Evolutionary conservation across 2,113 vertebrate genomes (phyloP).

Genomic region (Xerus inauris): DNA sequence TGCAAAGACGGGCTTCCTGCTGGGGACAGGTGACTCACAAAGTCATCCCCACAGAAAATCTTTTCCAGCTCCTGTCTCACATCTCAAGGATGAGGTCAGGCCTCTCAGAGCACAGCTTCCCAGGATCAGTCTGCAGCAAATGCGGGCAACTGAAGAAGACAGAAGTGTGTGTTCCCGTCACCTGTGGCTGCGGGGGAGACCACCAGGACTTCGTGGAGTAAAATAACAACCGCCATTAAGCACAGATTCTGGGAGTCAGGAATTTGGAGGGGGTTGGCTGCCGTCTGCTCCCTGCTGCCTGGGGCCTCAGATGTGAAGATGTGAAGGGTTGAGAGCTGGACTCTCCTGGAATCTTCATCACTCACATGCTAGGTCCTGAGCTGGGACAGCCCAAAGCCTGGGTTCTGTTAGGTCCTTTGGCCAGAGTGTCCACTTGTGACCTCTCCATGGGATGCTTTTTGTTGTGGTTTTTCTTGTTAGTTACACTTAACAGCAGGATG

Average conservation of each 20-base stretch:
- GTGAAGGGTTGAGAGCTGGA: not conserved
- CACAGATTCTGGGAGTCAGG: not conserved
- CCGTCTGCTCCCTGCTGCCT: not conserved
- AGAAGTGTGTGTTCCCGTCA: not conserved
- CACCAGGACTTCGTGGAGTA: accelerated
- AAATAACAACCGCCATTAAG: not conserved
- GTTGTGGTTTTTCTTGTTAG: too few relatives aligned
- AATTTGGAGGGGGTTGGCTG: not conserved
- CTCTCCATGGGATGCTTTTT: not conserved
- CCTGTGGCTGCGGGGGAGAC: accelerated
- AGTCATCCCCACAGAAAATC: not conserved
- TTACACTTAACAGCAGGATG: too few relatives aligned
- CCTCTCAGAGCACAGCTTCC: not conserved
- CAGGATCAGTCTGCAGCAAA: too few relatives aligned
- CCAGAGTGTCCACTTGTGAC: not conserved
- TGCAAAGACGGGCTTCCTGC: not conserved
- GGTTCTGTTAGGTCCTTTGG: not conserved
- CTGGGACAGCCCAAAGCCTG: not conserved
- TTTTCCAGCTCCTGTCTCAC: not conserved
- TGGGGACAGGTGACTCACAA: not conserved
- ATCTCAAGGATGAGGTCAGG: not conserved
- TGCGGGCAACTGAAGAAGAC: not conserved
- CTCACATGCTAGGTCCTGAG: not conserved
- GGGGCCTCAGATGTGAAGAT: not conserved
- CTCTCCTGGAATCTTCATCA: not conserved